These are phyloP conservation scores for Origma solitaria DNA, from an alignment of 2,113 vertebrate species.

Conservation along the genomic window DNA sequence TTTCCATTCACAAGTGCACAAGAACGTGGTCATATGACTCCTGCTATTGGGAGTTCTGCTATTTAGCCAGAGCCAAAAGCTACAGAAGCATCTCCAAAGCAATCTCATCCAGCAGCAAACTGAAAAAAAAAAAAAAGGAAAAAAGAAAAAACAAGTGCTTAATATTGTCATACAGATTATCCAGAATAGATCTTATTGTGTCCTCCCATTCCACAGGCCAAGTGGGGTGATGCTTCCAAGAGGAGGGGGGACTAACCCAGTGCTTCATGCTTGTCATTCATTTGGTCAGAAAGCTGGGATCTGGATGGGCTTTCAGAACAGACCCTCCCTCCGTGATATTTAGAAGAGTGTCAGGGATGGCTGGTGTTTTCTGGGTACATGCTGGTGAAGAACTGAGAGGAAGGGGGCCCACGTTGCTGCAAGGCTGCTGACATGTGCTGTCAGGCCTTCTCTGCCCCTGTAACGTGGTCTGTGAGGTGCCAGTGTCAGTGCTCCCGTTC, in stretches of 20 bases:
- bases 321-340: not conserved
- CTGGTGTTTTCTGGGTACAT: not conserved
- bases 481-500: not conserved
- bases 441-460: not conserved
- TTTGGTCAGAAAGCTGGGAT: not conserved
- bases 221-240: not conserved
- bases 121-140: not conserved
- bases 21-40: not conserved
- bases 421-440: not conserved
- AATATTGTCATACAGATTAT: not conserved
- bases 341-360: not conserved
- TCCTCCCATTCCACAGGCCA: not conserved
- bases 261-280: not conserved
- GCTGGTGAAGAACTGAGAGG: not conserved
- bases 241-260: not conserved
- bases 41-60: not conserved
- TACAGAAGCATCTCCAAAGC: not conserved
- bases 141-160: not conserved
- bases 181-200: not conserved
- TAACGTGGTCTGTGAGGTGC: rapidly evolving
- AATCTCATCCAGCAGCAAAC: not conserved
- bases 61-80: not conserved
- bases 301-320: not conserved
- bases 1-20: conserved; percentile 6
- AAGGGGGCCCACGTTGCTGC: not conserved